These are phyloP conservation scores for Saguinus imperator DNA, from an alignment of 2,113 vertebrate species.

Conservation along the genomic window DNA sequence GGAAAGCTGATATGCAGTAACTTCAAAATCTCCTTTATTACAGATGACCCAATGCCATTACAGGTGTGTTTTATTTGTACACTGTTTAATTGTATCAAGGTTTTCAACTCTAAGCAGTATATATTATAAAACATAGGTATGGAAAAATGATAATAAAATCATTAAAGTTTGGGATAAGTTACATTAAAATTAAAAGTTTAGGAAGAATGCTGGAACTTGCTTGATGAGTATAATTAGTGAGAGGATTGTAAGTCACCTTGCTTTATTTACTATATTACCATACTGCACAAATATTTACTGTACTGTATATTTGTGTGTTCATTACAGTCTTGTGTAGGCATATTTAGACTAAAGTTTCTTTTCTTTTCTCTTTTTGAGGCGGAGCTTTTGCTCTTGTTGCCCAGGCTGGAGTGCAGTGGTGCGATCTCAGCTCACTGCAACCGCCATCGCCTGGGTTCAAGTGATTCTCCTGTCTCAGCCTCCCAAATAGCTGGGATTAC, in stretches of 20 bases:
- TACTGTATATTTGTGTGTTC: background rate
- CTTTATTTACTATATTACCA: background rate
- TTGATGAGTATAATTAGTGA: background rate
- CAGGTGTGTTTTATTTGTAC: slow-evolving; percentile 85
- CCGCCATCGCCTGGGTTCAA: too few species aligned
- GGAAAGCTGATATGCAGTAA: slow-evolving; percentile 98
- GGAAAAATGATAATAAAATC: background rate
- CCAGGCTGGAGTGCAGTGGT: too few species aligned
- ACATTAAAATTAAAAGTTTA: background rate
- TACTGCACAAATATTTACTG: too few species aligned
- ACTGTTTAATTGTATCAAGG: background rate
- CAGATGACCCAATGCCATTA: slow-evolving; percentile 89
- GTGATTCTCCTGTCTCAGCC: too few species aligned
- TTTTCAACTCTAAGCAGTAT: background rate
- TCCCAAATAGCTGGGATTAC: too few species aligned
- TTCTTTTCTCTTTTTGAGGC: too few species aligned
- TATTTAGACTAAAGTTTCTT: background rate
- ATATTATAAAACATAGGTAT: background rate
- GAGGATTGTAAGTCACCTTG: background rate
- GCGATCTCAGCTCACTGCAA: too few species aligned
- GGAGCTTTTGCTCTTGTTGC: too few species aligned
- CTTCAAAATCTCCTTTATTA: slow-evolving; percentile 98
- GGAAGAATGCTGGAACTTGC: background rate
- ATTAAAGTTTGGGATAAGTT: background rate
- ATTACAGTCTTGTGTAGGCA: background rate